A percentile compares a stretch with the other conserved stretches of the same genome.
Conservation (phyloP, 1,140 invertebrate species). For the Drosophila chauvacae region DNA sequence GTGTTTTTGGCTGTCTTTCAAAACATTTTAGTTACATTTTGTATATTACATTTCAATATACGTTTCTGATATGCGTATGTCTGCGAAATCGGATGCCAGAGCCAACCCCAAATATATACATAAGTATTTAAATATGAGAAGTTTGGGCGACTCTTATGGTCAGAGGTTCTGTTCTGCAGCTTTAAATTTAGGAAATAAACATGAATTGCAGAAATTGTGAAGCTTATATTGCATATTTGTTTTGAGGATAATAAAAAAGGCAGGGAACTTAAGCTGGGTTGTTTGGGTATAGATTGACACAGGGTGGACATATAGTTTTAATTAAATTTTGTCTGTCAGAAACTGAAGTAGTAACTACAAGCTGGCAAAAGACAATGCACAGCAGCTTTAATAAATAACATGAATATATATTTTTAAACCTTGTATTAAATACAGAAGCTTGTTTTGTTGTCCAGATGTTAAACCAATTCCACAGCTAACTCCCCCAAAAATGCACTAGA, state of each 20-base stretch:
- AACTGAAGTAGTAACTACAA: neutral
- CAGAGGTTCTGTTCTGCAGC: neutral
- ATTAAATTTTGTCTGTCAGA: neutral
- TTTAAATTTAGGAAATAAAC: conserved; percentile 4
- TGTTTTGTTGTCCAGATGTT: too few species aligned
- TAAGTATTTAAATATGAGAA: neutral
- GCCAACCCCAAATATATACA: conserved; percentile 19
- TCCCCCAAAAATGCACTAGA: too few species aligned
- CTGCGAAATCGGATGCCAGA: conserved; percentile 55
- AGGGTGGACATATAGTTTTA: neutral
- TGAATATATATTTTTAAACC: neutral
- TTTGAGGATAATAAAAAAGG: neutral
- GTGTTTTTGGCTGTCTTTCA: conserved; percentile 73
- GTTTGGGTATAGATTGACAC: neutral
- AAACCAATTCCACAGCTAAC: too few species aligned
- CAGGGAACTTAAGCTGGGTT: neutral
- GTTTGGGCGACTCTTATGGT: neutral
- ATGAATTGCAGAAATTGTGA: conserved; percentile 4
- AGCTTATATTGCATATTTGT: neutral
- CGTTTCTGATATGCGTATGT: conserved; percentile 60
- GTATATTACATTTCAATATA: conserved; percentile 77
- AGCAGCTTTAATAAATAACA: neutral
- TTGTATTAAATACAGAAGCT: neutral
- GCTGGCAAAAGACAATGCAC: neutral
- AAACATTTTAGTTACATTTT: conserved; percentile 79